These are phyloP conservation scores for Acheta domesticus DNA, from an alignment of 2,888 invertebrate genomes.

Conservation along the genomic window DNA sequence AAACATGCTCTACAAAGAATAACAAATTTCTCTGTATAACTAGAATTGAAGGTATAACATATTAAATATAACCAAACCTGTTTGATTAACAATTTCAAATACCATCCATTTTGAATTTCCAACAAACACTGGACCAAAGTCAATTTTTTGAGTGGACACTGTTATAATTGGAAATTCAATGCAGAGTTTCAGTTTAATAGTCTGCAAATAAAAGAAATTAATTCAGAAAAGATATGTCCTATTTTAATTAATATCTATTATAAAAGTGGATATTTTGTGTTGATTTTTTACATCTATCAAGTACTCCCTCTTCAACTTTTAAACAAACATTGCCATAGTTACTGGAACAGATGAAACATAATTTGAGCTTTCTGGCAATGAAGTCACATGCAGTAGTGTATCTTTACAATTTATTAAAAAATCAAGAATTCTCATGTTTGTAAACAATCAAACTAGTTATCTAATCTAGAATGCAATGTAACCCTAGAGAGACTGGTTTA, in stretches of 20 bases:
- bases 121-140: constrained; percentile 41
- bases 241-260: too few species aligned
- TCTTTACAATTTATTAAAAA: background rate
- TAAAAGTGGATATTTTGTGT: too few species aligned
- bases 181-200: background rate
- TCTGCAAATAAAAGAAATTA: constrained; percentile 3
- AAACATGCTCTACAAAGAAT: too few species aligned
- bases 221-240: background rate
- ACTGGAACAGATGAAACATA: too few species aligned
- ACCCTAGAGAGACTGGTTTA: too few species aligned
- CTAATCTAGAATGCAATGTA: too few species aligned
- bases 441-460: background rate
- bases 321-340: too few species aligned
- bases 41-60: too few species aligned
- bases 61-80: constrained; percentile 33
- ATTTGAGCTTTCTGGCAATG: too few species aligned
- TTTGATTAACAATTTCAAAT: constrained; percentile 41
- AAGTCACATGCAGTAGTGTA: background rate
- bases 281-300: too few species aligned
- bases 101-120: constrained; percentile 39
- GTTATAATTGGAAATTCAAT: constrained; percentile 39
- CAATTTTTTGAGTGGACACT: constrained; percentile 39
- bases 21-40: too few species aligned
- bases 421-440: background rate
- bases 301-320: too few species aligned